phyloP scores from a whole-genome alignment of 2,797 vertebrate genomes.

The Esox masquinongy region DNA sequence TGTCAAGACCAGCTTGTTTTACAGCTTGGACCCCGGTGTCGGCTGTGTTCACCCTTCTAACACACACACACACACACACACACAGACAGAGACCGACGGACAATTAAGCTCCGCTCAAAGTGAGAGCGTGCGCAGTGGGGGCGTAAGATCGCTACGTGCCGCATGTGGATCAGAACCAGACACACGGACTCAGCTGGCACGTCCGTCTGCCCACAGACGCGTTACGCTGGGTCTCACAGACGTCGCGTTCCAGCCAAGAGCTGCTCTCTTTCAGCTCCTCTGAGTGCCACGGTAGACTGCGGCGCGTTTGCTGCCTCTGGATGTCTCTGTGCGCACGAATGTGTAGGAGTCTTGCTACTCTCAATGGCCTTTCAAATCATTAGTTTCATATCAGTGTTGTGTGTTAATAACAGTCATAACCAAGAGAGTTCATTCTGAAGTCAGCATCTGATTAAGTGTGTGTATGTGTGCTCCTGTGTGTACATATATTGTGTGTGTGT shows the following conservation, averaged over 20 bases:
- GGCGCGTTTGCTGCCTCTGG: neutral
- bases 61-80: neutral
- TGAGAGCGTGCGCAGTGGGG: neutral
- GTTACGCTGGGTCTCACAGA: no score
- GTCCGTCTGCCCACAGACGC: no score
- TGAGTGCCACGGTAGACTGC: no score
- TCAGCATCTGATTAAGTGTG: neutral
- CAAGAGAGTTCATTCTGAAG: neutral
- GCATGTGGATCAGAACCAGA: neutral
- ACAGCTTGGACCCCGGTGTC: neutral
- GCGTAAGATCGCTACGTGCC: neutral
- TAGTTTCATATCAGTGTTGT: neutral
- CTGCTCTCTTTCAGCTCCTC: no score
- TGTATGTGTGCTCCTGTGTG: neutral
- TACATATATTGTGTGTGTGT: neutral
- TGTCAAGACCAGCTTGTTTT: neutral
- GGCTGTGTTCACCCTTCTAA: constrained; percentile 8
- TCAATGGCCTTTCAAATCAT: neutral
- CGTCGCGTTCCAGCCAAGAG: no score
- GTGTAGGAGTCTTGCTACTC: neutral
- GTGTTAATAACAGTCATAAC: neutral
- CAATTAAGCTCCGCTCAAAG: neutral
- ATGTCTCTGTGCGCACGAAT: neutral
- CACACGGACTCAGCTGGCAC: no score
- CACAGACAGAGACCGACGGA: neutral